Evolutionary conservation across 1,140 invertebrate genomes (phyloP).

Genomic region (Apis cerana): DNA sequence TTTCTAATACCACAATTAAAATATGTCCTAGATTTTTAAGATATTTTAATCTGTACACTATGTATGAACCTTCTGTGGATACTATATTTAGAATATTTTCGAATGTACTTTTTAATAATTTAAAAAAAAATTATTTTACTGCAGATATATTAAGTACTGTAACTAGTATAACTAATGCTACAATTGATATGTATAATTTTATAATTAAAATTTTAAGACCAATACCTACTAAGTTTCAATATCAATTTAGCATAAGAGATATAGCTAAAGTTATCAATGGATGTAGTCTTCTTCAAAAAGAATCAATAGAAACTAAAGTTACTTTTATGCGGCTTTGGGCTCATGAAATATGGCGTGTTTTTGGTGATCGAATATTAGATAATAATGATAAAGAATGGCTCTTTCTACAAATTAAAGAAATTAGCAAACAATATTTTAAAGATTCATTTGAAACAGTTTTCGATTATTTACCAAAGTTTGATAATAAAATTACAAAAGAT

Average conservation of each 20-base stretch:
- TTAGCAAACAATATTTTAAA: constrained; percentile 82
- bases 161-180: constrained; percentile 83
- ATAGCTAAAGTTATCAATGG: constrained; percentile 85
- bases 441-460: constrained; percentile 81
- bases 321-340: constrained; percentile 84
- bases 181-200: constrained; percentile 83
- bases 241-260: constrained; percentile 85
- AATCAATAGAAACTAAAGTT: constrained; percentile 83
- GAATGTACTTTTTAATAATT: constrained; percentile 82
- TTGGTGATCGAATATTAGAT: constrained; percentile 86
- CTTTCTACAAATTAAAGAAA: constrained; percentile 79
- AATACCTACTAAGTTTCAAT: constrained; percentile 85
- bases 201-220: constrained; percentile 82
- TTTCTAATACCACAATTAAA: constrained; percentile 52
- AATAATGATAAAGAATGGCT: constrained; percentile 83
- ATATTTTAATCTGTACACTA: constrained; percentile 84
- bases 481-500: constrained; percentile 80
- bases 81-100: constrained; percentile 85
- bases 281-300: constrained; percentile 85
- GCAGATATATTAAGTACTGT: constrained; percentile 83
- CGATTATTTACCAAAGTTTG: constrained; percentile 76
- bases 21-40: constrained; percentile 84
- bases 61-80: constrained; percentile 84
- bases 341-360: constrained; percentile 87
- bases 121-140: constrained; percentile 83